phyloP scores from a whole-genome alignment of 2,888 invertebrate genomes.

The Oligia strigilis region DNA sequence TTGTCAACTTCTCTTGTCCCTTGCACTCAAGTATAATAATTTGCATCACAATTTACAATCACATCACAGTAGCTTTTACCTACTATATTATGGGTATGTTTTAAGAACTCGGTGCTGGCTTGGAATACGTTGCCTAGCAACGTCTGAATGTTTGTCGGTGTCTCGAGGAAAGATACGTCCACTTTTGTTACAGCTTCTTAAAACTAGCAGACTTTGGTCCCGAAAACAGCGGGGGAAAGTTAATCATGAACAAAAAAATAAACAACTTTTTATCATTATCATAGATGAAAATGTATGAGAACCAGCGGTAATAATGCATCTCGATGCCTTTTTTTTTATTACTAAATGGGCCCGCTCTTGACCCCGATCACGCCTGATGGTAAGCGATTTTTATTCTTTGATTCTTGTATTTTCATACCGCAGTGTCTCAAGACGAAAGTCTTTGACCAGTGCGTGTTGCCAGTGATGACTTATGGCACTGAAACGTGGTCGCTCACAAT shows the following conservation, averaged over 20 bases:
- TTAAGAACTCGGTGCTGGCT: neutral
- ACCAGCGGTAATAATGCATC: neutral
- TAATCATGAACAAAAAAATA: neutral
- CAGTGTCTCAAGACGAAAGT: no score
- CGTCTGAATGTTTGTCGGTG: conserved; percentile 25
- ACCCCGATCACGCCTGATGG: no score
- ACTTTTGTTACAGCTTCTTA: conserved; percentile 63
- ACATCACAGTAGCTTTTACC: no score
- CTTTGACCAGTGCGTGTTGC: no score
- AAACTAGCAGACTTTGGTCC: conserved; percentile 42
- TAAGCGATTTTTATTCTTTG: no score
- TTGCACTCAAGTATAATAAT: neutral
- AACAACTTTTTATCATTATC: neutral
- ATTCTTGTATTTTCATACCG: no score
- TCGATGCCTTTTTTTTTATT: no score
- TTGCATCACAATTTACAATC: neutral
- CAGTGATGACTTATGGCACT: no score
- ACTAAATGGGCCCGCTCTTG: no score
- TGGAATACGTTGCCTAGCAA: conserved; percentile 20
- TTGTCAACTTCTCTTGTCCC: neutral
- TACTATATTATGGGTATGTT: neutral
- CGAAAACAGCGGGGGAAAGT: conserved; percentile 31
- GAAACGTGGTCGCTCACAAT: no score
- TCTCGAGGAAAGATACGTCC: conserved; percentile 44
- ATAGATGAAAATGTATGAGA: neutral